Evolutionary conservation across 2,797 vertebrate genomes (phyloP).

Genomic region (Smutsia gigantea): DNA sequence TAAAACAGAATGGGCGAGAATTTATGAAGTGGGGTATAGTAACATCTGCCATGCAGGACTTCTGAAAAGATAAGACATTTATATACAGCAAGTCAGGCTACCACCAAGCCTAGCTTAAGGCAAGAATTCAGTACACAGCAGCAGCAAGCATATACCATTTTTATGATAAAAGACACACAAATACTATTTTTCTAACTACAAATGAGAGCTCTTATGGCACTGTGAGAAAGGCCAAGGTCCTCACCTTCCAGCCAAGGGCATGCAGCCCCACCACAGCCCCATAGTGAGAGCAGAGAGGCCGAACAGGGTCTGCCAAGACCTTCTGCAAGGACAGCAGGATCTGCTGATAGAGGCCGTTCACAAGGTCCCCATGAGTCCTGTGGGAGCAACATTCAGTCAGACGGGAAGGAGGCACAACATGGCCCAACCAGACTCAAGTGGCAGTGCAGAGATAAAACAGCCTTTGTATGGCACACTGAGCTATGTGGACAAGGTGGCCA

Average conservation of each 20-base stretch:
- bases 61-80: background rate
- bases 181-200: background rate
- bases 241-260: conserved; percentile 95
- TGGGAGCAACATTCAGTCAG: background rate
- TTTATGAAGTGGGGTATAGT: background rate
- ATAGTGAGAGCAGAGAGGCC: conserved; percentile 96
- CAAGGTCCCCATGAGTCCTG: conserved; percentile 95
- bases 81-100: background rate
- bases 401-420: background rate
- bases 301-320: conserved; percentile 94
- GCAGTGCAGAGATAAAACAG: too few relatives aligned
- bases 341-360: conserved; percentile 95
- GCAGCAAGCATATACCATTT: background rate
- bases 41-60: background rate
- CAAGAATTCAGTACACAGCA: background rate
- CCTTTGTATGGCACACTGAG: background rate
- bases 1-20: background rate
- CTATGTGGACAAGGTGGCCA: accelerated
- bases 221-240: background rate
- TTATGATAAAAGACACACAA: background rate
- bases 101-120: background rate
- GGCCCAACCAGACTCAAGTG: background rate
- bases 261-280: conserved; percentile 96
- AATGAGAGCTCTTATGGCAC: accelerated
- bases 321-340: conserved; percentile 96